Conservation (phyloP, 2,888 invertebrate genomes). For the Notodonta dromedarius region DNA sequence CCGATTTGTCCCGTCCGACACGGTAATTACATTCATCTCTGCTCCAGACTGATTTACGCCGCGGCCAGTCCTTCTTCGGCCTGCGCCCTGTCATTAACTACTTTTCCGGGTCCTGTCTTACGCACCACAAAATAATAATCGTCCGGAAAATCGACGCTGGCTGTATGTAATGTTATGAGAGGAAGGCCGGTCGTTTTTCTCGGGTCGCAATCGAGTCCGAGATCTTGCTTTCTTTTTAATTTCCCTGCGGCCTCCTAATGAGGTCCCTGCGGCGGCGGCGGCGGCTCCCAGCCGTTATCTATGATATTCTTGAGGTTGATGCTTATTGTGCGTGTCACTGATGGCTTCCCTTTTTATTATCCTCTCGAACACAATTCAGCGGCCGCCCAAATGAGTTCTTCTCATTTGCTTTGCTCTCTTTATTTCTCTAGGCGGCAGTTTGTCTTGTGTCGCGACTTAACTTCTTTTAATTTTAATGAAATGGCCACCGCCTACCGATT, state of each 20-base stretch:
- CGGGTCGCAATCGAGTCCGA: conserved; percentile 81
- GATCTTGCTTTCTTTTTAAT: conserved; percentile 85
- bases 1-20: conserved; percentile 64
- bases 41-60: conserved; percentile 70
- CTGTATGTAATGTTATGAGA: conserved; percentile 85
- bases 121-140: conserved; percentile 85
- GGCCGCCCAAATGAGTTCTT: conserved; percentile 81
- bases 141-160: conserved; percentile 82
- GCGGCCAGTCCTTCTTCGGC: conserved; percentile 52
- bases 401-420: conserved; percentile 82
- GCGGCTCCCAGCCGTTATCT: conserved; percentile 77
- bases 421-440: conserved; percentile 83
- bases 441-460: conserved; percentile 78
- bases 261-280: conserved; percentile 75
- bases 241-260: conserved; percentile 84
- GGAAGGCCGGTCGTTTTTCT: conserved; percentile 78
- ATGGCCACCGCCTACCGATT: conserved; percentile 54
- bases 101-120: conserved; percentile 76
- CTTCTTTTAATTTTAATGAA: conserved; percentile 76
- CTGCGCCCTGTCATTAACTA: conserved; percentile 71
- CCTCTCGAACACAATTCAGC: conserved; percentile 84
- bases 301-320: conserved; percentile 85
- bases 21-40: conserved; percentile 72
- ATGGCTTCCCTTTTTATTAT: conserved; percentile 84
- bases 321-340: conserved; percentile 85